These are phyloP conservation scores for Phrixothrix hirtus DNA, from an alignment of 2,888 invertebrate species.

Conservation along the genomic window DNA sequence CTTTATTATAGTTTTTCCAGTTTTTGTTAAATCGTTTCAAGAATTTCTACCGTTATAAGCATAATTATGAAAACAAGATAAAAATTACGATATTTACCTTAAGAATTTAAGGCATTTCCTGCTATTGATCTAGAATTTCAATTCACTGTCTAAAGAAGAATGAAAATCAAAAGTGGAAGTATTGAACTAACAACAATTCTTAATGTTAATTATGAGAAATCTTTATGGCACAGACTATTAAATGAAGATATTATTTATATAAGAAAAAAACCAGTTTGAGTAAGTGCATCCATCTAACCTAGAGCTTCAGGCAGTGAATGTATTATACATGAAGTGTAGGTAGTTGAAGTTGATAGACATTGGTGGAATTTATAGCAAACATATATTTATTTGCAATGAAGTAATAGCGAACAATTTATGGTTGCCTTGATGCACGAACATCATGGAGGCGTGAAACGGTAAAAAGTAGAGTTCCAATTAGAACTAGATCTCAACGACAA, in stretches of 20 bases:
- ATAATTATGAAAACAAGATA: too few relatives aligned
- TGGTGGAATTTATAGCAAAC: slow-evolving; percentile 6
- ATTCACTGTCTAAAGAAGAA: too few relatives aligned
- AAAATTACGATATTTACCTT: too few relatives aligned
- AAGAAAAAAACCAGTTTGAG: slow-evolving; percentile 25
- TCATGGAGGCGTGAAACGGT: slow-evolving; percentile 5
- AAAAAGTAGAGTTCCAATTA: not conserved
- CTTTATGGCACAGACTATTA: too few relatives aligned
- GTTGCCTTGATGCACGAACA: slow-evolving; percentile 7
- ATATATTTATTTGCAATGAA: slow-evolving; percentile 1
- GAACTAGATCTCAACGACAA: slow-evolving; percentile 1
- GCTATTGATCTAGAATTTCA: too few relatives aligned
- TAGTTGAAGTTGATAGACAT: slow-evolving; percentile 7
- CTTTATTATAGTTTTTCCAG: too few relatives aligned
- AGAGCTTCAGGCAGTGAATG: slow-evolving; percentile 27
- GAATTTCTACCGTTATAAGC: too few relatives aligned
- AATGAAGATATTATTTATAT: slow-evolving; percentile 16
- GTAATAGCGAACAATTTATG: slow-evolving; percentile 1
- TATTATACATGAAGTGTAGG: slow-evolving; percentile 13
- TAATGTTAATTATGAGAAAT: too few relatives aligned
- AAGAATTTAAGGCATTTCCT: too few relatives aligned
- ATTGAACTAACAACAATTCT: too few relatives aligned
- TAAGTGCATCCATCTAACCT: slow-evolving; percentile 25
- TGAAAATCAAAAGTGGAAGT: too few relatives aligned
- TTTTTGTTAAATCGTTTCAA: too few relatives aligned